Percentiles rank a stretch among this genome's conserved stretches.
Conservation (phyloP, 2,797 vertebrate genomes). For the Macropodus opercularis region DNA sequence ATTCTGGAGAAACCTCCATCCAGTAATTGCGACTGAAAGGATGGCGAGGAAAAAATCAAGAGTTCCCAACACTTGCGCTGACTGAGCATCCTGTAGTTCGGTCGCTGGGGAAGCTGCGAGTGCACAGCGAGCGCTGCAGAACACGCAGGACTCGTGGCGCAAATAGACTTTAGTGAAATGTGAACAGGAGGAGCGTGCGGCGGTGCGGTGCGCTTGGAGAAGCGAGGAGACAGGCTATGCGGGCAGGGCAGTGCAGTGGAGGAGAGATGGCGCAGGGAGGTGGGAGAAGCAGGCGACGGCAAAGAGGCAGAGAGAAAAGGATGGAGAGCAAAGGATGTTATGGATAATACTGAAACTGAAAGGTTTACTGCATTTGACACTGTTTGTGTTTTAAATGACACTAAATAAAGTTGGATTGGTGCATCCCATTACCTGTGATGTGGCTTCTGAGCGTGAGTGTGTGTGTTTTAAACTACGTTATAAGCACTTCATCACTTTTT, state of each 20-base stretch:
- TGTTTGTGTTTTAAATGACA: no score
- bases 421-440: no score
- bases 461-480: background rate
- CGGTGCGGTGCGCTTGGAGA: conserved; percentile 28
- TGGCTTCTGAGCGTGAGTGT: background rate
- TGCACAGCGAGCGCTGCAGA: conserved; percentile 34
- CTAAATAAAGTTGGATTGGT: background rate
- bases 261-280: conserved; percentile 39
- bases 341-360: no score
- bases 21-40: conserved; percentile 57
- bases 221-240: conserved; percentile 29
- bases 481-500: background rate
- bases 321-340: conserved; percentile 11
- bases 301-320: conserved; percentile 9
- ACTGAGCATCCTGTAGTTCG: conserved; percentile 74
- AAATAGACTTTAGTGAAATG: conserved; percentile 38
- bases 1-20: conserved; percentile 61
- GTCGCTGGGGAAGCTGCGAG: conserved; percentile 51
- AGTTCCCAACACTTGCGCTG: conserved; percentile 76
- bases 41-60: conserved; percentile 50
- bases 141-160: conserved; percentile 37
- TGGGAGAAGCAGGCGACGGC: conserved; percentile 12
- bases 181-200: conserved; percentile 26
- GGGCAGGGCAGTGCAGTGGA: conserved; percentile 29
- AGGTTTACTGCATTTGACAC: no score